Evolutionary conservation across 2,888 invertebrate genomes (phyloP), one percentile per base, ranked within the genome.

Genomic region (Furcula furcula): DNA sequence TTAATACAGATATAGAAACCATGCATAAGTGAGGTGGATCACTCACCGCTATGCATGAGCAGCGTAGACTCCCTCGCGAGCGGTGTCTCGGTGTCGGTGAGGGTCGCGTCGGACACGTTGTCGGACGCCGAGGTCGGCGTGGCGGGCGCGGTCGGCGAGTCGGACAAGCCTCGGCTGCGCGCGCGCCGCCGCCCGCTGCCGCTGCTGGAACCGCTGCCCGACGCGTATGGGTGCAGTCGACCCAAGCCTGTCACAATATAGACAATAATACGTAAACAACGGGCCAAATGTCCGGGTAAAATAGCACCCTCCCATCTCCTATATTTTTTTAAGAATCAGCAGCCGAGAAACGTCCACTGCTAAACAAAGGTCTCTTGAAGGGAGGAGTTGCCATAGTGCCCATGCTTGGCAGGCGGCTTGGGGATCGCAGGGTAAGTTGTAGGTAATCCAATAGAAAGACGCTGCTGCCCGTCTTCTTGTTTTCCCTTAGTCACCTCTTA

Each of bases 41-140:
- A 32, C 92, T 91, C 53, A 95, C 95, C 95, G 93, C 94, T 95
- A 90, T 95, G 94, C 58, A 94, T 93, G 59, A 95, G 93, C 55
- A 95, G 91, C 54, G 95, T 94, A 29, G 93, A 94, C 72, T 95
- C 94, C 73, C 95, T 91, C 66, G 94, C 94, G 61, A 95, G 90
- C 63, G 95, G 94, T 74, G 94, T 90, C 87, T 95, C 95, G 12
- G 94, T 94, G 82, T 95, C 95, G 20, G 95, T 95, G 65, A 95
- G 91, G 14, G 95, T 95, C 23, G 94, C 94, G 92, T 95, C 94
- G 50, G 95, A 95, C 49, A 94, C 94, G 93, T 95, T 94, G 77
- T 95, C 95, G 50, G 94, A 94, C 19, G 82, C 81, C 20, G 87
- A 86, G 26, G 94, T 94, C 50, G 95, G 95, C 19, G 87, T 85